Conservation (phyloP, 2,888 invertebrate genomes). For the Erebia palarica region DNA sequence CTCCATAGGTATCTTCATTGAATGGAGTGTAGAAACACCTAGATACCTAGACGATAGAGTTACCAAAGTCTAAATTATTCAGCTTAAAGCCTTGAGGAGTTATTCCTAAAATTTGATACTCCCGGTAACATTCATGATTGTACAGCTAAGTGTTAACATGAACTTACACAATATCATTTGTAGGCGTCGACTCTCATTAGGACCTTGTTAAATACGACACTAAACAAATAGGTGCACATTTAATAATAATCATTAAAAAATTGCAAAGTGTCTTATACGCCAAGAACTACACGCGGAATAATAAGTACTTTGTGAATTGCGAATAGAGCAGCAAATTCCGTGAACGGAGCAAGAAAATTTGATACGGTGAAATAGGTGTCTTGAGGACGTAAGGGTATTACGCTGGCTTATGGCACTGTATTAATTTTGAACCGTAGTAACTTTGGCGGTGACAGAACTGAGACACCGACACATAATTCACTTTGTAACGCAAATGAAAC, state of each 20-base stretch:
- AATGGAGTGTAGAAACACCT: neutral
- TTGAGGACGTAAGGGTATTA: conserved; percentile 69
- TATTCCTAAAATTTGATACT: conserved; percentile 19
- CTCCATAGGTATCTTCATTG: neutral
- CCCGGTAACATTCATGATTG: conserved; percentile 1
- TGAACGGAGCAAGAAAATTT: conserved; percentile 62
- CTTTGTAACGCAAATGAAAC: conserved; percentile 81
- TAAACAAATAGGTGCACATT: conserved; percentile 80
- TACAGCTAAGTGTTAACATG: conserved; percentile 26
- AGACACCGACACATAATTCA: conserved; percentile 82
- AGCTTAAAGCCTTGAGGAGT: neutral
- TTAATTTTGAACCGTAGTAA: conserved; percentile 83
- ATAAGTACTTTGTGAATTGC: conserved; percentile 42
- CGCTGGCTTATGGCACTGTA: conserved; percentile 81
- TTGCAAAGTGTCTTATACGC: conserved; percentile 55
- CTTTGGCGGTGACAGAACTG: conserved; percentile 82
- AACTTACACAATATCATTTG: conserved; percentile 54
- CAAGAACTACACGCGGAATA: conserved; percentile 35
- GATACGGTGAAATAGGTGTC: conserved; percentile 74
- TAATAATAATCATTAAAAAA: conserved; percentile 69
- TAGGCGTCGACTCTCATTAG: conserved; percentile 77
- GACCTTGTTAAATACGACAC: conserved; percentile 76
- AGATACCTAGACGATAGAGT: neutral
- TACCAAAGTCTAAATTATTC: neutral
- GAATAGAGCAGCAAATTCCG: conserved; percentile 46